A percentile compares a stretch with the other conserved stretches of the same genome.
phyloP scores from a whole-genome alignment of 2,888 invertebrate genomes.

The Globia sparganii region DNA sequence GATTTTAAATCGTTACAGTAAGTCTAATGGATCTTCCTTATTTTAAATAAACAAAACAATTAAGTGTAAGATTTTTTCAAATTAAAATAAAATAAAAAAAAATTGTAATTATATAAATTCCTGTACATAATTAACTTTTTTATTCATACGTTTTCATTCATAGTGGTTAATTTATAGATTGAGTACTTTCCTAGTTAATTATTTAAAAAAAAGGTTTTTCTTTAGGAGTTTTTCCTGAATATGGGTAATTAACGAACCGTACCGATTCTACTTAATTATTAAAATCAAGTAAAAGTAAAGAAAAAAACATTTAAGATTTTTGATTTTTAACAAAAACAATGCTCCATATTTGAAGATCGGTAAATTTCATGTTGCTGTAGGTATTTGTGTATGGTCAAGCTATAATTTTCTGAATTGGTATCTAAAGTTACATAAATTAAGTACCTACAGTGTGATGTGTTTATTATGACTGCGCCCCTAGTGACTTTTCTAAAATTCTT shows the following conservation, averaged over 20 bases:
- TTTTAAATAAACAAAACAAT: not conserved
- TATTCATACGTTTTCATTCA: not conserved
- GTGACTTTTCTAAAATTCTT: not conserved
- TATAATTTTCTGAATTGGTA: conserved; percentile 6
- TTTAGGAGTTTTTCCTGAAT: not conserved
- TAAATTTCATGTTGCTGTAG: not conserved
- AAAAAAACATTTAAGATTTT: not conserved
- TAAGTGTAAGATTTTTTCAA: not conserved
- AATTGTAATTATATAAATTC: not conserved
- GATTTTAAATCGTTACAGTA: conserved; percentile 41
- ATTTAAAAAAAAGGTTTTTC: not conserved
- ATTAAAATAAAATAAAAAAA: no score
- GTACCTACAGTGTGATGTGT: not conserved
- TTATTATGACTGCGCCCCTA: not conserved
- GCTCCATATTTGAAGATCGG: not conserved
- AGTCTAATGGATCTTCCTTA: conserved; percentile 32
- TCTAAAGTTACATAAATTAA: not conserved
- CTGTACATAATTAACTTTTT: not conserved
- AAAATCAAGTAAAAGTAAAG: not conserved
- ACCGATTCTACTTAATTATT: not conserved
- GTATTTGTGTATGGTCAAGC: not conserved
- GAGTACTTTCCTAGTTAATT: not conserved
- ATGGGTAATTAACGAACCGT: not conserved
- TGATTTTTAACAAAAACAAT: not conserved
- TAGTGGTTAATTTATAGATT: not conserved